Evolutionary conservation across 92 coral and sea anemone species (phyloP).

Genomic region (Isaurus tuberculatus): DNA sequence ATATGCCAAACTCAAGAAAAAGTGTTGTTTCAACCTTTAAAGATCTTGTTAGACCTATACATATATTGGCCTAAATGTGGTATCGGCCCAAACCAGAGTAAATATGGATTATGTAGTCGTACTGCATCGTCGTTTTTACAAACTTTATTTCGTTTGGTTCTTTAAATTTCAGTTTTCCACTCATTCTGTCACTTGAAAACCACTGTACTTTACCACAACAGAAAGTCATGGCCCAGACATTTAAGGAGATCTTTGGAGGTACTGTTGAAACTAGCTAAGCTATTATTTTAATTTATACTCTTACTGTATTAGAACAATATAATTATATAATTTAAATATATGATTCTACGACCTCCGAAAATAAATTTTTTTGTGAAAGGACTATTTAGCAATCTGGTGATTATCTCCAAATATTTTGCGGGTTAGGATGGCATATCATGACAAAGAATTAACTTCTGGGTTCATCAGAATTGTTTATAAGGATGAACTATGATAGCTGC

Average conservation of each 20-base stretch:
- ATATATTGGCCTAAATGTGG: too few relatives aligned
- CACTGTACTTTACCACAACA: slow-evolving; percentile 95
- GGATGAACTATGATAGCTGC: too few relatives aligned
- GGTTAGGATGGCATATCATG: too few relatives aligned
- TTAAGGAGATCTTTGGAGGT: slow-evolving; percentile 94
- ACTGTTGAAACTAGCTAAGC: background rate
- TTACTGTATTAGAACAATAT: background rate
- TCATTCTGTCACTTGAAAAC: slow-evolving; percentile 94
- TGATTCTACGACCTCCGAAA: too few relatives aligned
- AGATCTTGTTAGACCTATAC: too few relatives aligned
- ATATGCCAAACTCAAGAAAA: too few relatives aligned
- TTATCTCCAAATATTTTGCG: background rate
- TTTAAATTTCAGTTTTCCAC: slow-evolving; percentile 76
- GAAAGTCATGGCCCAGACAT: slow-evolving; percentile 91
- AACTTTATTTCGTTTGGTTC: background rate
- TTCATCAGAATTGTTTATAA: background rate
- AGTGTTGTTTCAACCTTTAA: too few relatives aligned
- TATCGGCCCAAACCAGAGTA: too few relatives aligned
- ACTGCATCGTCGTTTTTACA: background rate
- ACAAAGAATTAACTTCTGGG: too few relatives aligned
- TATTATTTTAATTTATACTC: background rate
- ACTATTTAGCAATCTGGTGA: background rate
- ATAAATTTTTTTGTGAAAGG: background rate
- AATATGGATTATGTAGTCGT: background rate
- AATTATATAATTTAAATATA: too few relatives aligned